Evolutionary conservation across 1,140 invertebrate genomes (phyloP), one percentile per base, ranked within the genome.

Genomic region (Hypothenemus hampei): DNA sequence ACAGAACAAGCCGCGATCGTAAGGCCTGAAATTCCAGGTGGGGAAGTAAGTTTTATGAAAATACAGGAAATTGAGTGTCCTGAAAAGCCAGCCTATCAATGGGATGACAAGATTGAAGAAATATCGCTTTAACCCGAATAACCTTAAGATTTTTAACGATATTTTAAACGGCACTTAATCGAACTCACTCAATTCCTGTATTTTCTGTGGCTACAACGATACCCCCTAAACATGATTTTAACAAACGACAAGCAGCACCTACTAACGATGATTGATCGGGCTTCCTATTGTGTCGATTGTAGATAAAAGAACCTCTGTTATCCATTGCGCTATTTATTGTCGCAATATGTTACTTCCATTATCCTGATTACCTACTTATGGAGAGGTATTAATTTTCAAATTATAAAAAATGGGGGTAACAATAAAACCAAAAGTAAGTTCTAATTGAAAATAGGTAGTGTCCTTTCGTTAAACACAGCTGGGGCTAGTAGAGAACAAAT

Each of bases 201-300:
- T 21, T 22, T 43, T 23, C 19, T 45, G 43, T 16, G 13, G 22
- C 24, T 29, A 24, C 18, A 11, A 45, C 13, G 13, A 22, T 8
- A 11, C 8, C 8, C 31, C 31, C 15, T 15, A 31, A 45, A 7
- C 11, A 15, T 45, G 13, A 45, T 29, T 45, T 29, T 45, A n/a
- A n/a, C n/a, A n/a, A n/a, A n/a, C n/a, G n/a, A 45, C 43, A 45
- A 45, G 31, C 24, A 45, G 22, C 43, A 45, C 43, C 31, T 45
- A 45, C 43, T 45, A 45, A 45, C 43, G 43, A 45, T 45, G 43
- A 45, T 45, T 45, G 43, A 45, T 45, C 26, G 43, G 24, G 13
- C 13, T 31, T 31, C 26, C 43, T 31, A n/a, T 45, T 45, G 43
- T 45, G 24, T 45, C 19, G 11, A 11, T 24, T 3, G 15, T 31